A percentile compares a stretch with the other conserved stretches of the same genome.
phyloP scores from a whole-genome alignment of 2,113 vertebrate species.

The Paedocypris sp. region DNA sequence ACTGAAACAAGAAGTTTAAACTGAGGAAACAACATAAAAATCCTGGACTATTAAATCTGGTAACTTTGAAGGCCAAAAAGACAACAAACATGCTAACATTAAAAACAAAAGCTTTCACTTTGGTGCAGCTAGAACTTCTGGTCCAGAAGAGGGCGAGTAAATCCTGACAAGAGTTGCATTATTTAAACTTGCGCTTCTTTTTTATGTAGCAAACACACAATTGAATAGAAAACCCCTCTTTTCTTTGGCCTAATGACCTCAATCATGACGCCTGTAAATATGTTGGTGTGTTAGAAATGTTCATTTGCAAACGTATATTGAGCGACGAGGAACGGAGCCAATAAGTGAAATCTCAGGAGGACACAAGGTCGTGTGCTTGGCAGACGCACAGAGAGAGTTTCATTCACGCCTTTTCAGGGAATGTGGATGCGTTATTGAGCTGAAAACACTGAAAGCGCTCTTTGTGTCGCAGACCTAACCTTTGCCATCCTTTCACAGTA shows the following conservation, averaged over 20 bases:
- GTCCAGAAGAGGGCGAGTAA: too few relatives aligned
- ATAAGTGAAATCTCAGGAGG: not conserved
- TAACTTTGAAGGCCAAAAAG: too few relatives aligned
- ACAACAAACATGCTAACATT: too few relatives aligned
- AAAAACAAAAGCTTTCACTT: too few relatives aligned
- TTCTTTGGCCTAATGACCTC: not conserved
- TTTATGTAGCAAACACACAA: too few relatives aligned
- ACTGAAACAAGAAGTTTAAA: too few relatives aligned
- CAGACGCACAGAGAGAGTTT: not conserved
- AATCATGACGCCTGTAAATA: not conserved
- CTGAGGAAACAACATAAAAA: too few relatives aligned
- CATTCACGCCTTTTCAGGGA: not conserved
- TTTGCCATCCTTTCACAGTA: not conserved
- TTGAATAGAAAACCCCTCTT: not conserved
- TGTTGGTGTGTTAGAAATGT: not conserved
- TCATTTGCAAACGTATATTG: constrained; percentile 1
- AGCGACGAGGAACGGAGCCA: not conserved
- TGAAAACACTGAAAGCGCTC: not conserved
- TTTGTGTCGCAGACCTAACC: not conserved
- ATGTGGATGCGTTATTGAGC: not conserved
- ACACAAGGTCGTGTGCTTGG: constrained; percentile 1
- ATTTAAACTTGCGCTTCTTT: too few relatives aligned
- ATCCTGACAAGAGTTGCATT: too few relatives aligned
- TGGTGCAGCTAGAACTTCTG: too few relatives aligned
- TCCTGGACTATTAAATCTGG: too few relatives aligned